A percentile compares a stretch with the other conserved stretches of the same genome.
These are phyloP conservation scores for Cacatua alba DNA, from an alignment of 2,113 vertebrate species.

Conservation along the genomic window DNA sequence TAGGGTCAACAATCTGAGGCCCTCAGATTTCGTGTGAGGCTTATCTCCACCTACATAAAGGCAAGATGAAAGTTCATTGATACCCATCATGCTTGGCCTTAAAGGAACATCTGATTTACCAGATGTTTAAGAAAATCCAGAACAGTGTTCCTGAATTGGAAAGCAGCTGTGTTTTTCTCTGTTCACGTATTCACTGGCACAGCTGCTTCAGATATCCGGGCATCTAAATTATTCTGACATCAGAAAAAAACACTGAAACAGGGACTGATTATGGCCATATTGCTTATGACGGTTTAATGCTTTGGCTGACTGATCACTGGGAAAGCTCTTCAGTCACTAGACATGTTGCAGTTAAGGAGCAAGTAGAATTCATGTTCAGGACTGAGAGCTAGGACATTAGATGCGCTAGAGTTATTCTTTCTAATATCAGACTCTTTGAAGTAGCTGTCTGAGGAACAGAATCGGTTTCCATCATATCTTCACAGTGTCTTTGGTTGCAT, in stretches of 20 bases:
- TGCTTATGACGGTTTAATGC: constrained; percentile 41
- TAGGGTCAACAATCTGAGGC: neutral
- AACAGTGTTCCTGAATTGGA: neutral
- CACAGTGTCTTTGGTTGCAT: neutral
- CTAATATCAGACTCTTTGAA: constrained; percentile 8
- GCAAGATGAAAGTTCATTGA: neutral
- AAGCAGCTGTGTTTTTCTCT: constrained; percentile 55
- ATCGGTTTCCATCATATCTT: neutral
- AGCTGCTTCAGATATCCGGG: constrained; percentile 59
- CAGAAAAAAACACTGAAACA: constrained; percentile 23
- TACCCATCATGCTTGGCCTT: neutral
- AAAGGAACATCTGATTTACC: constrained; percentile 24
- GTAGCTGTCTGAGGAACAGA: neutral
- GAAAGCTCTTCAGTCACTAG: neutral
- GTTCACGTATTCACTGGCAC: constrained; percentile 29
- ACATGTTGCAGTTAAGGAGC: neutral
- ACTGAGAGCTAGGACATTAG: neutral
- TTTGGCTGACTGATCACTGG: constrained; percentile 24
- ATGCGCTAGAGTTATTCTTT: neutral
- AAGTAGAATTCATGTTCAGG: neutral
- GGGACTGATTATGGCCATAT: constrained; percentile 49
- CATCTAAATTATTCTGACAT: constrained; percentile 66
- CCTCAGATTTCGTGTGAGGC: neutral
- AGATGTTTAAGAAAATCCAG: constrained; percentile 26
- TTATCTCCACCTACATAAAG: neutral